phyloP scores from a whole-genome alignment of 2,797 vertebrate genomes.

The Myotis myotis region DNA sequence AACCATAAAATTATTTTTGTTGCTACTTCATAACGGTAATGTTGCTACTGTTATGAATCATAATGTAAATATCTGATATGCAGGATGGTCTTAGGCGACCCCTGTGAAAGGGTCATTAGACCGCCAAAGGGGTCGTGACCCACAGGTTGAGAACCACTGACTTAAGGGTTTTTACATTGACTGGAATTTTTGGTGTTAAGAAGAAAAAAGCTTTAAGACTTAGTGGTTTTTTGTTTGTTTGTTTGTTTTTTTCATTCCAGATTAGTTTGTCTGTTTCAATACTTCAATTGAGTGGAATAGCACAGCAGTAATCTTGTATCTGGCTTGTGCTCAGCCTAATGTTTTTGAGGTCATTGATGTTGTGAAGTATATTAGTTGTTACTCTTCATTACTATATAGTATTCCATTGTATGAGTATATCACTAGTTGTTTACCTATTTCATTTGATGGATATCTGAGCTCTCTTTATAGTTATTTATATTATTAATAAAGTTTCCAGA shows the following conservation, averaged over 20 bases:
- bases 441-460: background rate
- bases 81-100: no score
- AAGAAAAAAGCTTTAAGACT: background rate
- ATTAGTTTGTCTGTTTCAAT: background rate
- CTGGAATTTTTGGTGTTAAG: background rate
- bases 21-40: no score
- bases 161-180: slow-evolving; percentile 49
- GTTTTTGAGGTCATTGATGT: background rate
- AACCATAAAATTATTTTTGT: no score
- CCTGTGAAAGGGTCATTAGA: no score
- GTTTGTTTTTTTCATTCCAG: background rate
- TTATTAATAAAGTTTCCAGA: background rate
- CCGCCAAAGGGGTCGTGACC: no score
- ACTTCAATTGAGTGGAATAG: background rate
- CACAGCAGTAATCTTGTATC: background rate
- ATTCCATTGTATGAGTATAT: background rate
- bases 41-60: no score
- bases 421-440: background rate
- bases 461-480: background rate
- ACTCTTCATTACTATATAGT: background rate
- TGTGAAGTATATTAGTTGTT: background rate
- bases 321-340: background rate
- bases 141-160: no score
- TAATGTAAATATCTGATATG: no score
- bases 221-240: background rate